These are phyloP conservation scores for Nemopilema nomurai DNA, from an alignment of 30 jellyfish, hydroid and myxozoan species.

Conservation along the genomic window DNA sequence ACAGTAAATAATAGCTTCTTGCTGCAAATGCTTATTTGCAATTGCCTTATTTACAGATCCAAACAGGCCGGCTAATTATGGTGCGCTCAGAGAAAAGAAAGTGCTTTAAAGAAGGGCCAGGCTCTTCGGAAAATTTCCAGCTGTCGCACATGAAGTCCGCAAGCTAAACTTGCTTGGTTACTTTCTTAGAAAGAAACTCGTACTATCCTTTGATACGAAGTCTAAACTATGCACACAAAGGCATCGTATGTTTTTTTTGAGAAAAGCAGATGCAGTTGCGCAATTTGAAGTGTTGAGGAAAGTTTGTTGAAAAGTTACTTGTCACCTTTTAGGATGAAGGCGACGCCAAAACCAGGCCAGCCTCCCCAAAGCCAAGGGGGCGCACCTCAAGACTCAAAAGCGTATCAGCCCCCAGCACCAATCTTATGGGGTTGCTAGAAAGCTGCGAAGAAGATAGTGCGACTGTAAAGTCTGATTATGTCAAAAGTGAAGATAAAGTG, in stretches of 20 bases:
- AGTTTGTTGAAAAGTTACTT: background rate
- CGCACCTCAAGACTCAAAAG: conserved; percentile 44
- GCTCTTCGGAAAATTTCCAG: no score
- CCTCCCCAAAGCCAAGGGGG: conserved; percentile 61
- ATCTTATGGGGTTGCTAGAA: conserved; percentile 44
- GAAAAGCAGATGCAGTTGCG: background rate
- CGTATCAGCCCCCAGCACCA: conserved; percentile 39
- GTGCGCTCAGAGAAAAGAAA: no score
- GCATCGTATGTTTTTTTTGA: background rate
- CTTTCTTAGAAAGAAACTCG: no score
- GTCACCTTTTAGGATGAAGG: background rate
- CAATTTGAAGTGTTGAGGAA: background rate
- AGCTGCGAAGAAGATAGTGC: conserved; percentile 16
- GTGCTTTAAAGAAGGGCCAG: no score
- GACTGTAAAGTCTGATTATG: background rate
- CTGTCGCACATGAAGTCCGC: no score
- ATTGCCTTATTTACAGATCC: no score
- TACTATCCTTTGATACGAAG: no score
- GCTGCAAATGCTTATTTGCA: no score
- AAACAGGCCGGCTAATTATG: no score
- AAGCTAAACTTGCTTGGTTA: no score
- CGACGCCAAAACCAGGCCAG: conserved; percentile 29
- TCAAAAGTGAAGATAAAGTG: background rate
- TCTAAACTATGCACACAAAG: no score
- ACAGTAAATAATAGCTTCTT: no score